Evolutionary conservation across 2,113 vertebrate genomes (phyloP).

Genomic region (Oplegnathus fasciatus): DNA sequence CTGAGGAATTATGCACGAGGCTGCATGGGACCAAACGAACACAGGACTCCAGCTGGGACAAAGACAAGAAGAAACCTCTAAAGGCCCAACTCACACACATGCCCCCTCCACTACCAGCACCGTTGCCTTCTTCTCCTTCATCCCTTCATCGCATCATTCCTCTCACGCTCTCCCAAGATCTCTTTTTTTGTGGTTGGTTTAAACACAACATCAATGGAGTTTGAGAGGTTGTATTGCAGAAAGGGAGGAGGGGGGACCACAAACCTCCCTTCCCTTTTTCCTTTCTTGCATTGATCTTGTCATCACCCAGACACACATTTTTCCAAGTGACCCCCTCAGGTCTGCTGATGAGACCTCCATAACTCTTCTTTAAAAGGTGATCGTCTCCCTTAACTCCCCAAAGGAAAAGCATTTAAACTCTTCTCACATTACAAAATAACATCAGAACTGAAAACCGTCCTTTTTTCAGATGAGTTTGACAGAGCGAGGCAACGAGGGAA

Average conservation of each 20-base stretch:
- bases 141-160: conserved; percentile 51
- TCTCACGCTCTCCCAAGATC: conserved; percentile 46
- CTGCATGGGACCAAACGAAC: conserved; percentile 63
- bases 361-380: conserved; percentile 38
- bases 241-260: conserved; percentile 1
- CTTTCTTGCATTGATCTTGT: conserved; percentile 50
- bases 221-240: conserved; percentile 28
- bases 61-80: conserved; percentile 52
- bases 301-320: conserved; percentile 30
- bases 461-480: conserved; percentile 14
- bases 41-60: conserved; percentile 61
- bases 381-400: neutral
- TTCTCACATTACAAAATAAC: conserved; percentile 46
- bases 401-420: conserved; percentile 22
- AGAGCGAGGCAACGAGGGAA: neutral
- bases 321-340: conserved; percentile 39
- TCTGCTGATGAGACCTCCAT: conserved; percentile 7
- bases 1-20: conserved; percentile 70
- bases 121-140: conserved; percentile 29
- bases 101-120: conserved; percentile 15
- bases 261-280: conserved; percentile 9
- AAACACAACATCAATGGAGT: conserved; percentile 54
- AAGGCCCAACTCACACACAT: conserved; percentile 27
- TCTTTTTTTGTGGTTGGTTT: conserved; percentile 67
- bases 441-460: conserved; percentile 11